Conservation (phyloP, 2,888 invertebrate species). For the Diaphora mendica region DNA sequence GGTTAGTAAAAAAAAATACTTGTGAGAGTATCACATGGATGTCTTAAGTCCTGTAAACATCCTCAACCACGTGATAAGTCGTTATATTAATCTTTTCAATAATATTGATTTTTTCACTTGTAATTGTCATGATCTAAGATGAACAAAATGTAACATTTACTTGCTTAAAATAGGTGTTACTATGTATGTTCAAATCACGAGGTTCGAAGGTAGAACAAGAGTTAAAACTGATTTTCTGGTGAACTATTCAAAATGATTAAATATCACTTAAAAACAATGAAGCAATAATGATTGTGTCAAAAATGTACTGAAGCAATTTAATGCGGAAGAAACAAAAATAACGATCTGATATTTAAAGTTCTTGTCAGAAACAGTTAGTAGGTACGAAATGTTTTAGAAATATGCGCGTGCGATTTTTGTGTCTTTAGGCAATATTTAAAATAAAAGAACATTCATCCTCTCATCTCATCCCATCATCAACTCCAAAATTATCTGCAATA, state of each 20-base stretch:
- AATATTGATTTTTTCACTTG: background rate
- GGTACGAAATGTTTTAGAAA: conserved; percentile 24
- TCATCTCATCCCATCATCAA: too few species aligned
- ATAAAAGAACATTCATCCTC: background rate
- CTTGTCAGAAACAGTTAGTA: background rate
- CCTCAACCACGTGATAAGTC: background rate
- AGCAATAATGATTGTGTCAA: conserved; percentile 5
- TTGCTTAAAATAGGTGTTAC: background rate
- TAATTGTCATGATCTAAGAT: background rate
- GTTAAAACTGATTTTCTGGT: conserved; percentile 1
- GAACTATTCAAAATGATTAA: conserved; percentile 6
- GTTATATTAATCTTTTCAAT: background rate
- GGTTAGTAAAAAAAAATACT: conserved; percentile 7
- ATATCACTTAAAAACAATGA: conserved; percentile 16
- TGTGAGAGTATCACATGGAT: background rate
- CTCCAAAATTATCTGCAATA: background rate
- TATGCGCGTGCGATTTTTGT: conserved; percentile 46
- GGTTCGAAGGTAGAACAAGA: background rate
- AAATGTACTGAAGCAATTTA: conserved; percentile 26
- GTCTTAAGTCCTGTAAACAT: conserved; percentile 1
- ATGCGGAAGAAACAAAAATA: conserved; percentile 23
- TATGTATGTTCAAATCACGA: background rate
- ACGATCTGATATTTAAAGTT: background rate
- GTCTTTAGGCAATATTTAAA: background rate
- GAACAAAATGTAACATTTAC: background rate